Percentiles rank a stretch among this genome's conserved stretches.
phyloP scores from a whole-genome alignment of 92 coral and sea anemone genomes.

The Palythoa heliodiscus region DNA sequence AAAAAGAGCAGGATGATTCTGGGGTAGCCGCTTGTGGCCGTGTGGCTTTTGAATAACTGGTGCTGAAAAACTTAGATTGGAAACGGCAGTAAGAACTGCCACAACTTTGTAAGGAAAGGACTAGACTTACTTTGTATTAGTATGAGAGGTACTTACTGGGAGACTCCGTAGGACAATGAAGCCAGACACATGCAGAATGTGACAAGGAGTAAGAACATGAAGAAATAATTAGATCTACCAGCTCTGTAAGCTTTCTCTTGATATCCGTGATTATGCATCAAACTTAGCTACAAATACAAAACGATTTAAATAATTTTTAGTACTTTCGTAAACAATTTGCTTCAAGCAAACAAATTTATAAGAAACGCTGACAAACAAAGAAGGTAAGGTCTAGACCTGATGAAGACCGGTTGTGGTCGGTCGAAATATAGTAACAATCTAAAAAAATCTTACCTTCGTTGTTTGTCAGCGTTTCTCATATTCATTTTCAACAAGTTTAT shows the following conservation, averaged over 20 bases:
- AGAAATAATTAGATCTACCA: slow-evolving; percentile 84
- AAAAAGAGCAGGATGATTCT: too few relatives aligned
- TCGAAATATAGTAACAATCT: too few relatives aligned
- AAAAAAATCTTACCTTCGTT: too few relatives aligned
- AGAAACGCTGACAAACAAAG: too few relatives aligned
- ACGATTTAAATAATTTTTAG: neutral
- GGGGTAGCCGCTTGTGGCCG: too few relatives aligned
- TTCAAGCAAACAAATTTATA: too few relatives aligned
- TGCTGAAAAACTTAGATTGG: neutral
- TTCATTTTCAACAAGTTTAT: too few relatives aligned
- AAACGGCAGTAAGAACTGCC: neutral
- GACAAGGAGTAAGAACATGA: slow-evolving; percentile 78
- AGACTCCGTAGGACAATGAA: slow-evolving; percentile 76
- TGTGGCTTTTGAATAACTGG: too few relatives aligned
- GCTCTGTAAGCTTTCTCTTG: slow-evolving; percentile 85
- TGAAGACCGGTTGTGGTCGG: too few relatives aligned
- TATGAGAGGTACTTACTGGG: slow-evolving; percentile 62
- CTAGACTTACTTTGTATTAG: neutral
- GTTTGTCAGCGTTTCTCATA: too few relatives aligned
- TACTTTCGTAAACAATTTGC: too few relatives aligned
- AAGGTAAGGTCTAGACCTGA: too few relatives aligned
- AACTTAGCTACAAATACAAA: slow-evolving; percentile 52
- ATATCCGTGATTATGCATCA: slow-evolving; percentile 66
- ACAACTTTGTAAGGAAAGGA: neutral
- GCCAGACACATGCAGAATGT: slow-evolving; percentile 84